phyloP scores from a whole-genome alignment of 2,113 vertebrate species.

The Zootoca vivipara region DNA sequence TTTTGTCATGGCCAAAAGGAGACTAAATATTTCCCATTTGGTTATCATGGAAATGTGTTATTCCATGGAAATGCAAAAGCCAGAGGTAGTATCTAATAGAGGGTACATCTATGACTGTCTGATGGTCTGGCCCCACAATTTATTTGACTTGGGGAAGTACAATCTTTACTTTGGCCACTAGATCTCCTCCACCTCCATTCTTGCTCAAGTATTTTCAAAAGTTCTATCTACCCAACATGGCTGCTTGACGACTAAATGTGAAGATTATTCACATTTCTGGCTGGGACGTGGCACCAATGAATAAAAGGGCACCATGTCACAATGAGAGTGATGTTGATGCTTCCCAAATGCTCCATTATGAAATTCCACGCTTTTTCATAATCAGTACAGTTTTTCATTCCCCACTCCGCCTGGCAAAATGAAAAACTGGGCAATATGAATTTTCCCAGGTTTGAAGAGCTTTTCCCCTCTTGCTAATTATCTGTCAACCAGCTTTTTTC shows the following conservation, averaged over 20 bases:
- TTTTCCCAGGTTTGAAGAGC: constrained; percentile 45
- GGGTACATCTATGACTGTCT: too few species aligned
- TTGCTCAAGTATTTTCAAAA: neutral
- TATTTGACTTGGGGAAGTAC: too few species aligned
- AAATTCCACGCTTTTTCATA: constrained; percentile 1
- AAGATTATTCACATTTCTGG: neutral
- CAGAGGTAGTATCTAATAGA: too few species aligned
- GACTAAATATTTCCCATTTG: too few species aligned
- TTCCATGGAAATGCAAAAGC: too few species aligned
- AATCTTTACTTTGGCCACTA: too few species aligned
- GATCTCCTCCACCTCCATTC: too few species aligned
- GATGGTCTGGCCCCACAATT: too few species aligned
- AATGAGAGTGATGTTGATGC: neutral
- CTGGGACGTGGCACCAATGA: neutral
- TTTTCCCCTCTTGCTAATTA: constrained; percentile 59
- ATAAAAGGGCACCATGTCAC: neutral
- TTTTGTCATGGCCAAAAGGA: too few species aligned
- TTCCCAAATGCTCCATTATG: constrained; percentile 11
- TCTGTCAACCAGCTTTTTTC: constrained; percentile 51
- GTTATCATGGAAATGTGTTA: too few species aligned
- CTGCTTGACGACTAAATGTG: neutral
- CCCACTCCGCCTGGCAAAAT: constrained; percentile 13
- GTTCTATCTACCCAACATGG: neutral
- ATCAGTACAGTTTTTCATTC: constrained; percentile 5
- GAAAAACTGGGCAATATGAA: constrained; percentile 40